Conservation (phyloP, 2,888 invertebrate species). For the Monopis laevigella region DNA sequence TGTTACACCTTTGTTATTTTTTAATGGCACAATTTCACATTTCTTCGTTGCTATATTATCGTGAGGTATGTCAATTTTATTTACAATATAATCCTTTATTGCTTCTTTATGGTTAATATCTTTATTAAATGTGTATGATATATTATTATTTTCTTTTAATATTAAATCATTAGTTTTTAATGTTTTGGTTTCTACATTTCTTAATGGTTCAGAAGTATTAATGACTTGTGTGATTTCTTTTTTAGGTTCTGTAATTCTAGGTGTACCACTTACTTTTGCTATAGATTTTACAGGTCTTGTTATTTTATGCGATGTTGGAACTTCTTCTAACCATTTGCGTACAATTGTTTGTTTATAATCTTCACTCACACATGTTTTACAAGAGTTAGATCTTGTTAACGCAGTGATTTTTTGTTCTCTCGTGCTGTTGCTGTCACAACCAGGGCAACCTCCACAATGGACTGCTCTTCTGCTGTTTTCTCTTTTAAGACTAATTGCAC, state of each 20-base stretch:
- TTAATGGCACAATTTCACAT: background rate
- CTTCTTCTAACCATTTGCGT: conserved; percentile 80
- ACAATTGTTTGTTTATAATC: conserved; percentile 80
- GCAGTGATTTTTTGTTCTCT: conserved; percentile 34
- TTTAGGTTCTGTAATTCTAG: conserved; percentile 40
- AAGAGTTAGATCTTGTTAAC: conserved; percentile 55
- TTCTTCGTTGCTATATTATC: conserved; percentile 9
- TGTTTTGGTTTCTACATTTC: conserved; percentile 15
- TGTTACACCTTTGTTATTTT: conserved; percentile 11
- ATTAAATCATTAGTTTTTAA: conserved; percentile 17
- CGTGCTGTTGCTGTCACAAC: conserved; percentile 58
- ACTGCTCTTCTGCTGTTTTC: conserved; percentile 68
- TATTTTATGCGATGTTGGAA: conserved; percentile 50
- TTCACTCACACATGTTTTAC: conserved; percentile 66
- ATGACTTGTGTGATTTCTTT: conserved; percentile 22
- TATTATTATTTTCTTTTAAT: conserved; percentile 18
- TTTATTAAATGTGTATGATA: conserved; percentile 16
- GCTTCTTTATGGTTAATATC: too few species aligned
- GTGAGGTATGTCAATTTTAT: conserved; percentile 18
- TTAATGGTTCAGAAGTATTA: conserved; percentile 12
- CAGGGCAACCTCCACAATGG: conserved; percentile 74
- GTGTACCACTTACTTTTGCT: conserved; percentile 52
- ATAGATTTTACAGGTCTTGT: conserved; percentile 39
- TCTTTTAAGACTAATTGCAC: conserved; percentile 68
- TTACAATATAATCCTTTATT: conserved; percentile 1